Evolutionary conservation across 2,888 invertebrate species (phyloP).

Genomic region (Bembecia ichneumoniformis): DNA sequence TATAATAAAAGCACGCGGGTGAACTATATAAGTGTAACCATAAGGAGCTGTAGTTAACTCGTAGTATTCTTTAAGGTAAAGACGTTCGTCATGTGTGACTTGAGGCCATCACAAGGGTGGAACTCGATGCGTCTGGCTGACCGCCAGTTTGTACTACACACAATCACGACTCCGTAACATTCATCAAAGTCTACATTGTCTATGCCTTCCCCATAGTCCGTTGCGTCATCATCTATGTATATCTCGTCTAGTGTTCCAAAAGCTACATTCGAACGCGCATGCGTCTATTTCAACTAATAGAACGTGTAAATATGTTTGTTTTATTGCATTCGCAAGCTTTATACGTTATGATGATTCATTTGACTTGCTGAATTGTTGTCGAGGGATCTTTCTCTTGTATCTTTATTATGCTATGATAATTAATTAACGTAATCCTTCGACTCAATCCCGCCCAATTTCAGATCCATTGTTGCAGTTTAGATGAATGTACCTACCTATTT

Average conservation of each 20-base stretch:
- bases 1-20: too few relatives aligned
- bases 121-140: conserved; percentile 18
- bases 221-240: conserved; percentile 13
- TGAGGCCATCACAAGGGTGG: neutral
- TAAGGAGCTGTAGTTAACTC: too few relatives aligned
- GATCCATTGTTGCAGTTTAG: conserved; percentile 4
- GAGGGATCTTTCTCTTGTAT: conserved; percentile 33
- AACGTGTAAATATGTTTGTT: conserved; percentile 10
- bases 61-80: too few relatives aligned
- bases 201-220: conserved; percentile 13
- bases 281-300: conserved; percentile 8
- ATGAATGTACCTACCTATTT: neutral
- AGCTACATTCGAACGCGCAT: conserved; percentile 4
- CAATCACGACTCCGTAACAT: conserved; percentile 26
- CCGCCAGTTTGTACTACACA: conserved; percentile 23
- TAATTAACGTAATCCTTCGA: conserved; percentile 39
- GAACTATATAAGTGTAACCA: too few relatives aligned
- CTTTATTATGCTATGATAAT: conserved; percentile 25
- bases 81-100: neutral
- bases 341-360: conserved; percentile 59
- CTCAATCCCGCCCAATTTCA: conserved; percentile 19
- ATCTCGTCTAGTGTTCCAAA: conserved; percentile 6
- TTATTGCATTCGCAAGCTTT: conserved; percentile 17
- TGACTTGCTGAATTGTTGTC: conserved; percentile 65
- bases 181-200: conserved; percentile 33